Conservation (phyloP, 1,140 invertebrate species). For the Heliothis subflexa region DNA sequence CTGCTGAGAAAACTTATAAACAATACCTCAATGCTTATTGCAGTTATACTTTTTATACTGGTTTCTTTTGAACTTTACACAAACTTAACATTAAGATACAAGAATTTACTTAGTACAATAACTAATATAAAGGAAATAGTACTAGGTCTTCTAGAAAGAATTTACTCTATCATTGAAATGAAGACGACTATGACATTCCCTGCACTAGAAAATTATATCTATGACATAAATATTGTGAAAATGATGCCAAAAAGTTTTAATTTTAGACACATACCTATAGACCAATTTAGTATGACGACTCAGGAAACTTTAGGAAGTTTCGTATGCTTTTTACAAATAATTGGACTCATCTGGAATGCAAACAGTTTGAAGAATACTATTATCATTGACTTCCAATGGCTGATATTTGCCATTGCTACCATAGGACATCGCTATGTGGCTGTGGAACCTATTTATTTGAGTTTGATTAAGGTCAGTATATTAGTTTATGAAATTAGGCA, state of each 20-base stretch:
- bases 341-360: conserved; percentile 74
- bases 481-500: conserved; percentile 7
- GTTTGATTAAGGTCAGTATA: conserved; percentile 73
- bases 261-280: conserved; percentile 55
- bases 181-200: conserved; percentile 80
- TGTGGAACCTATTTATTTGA: conserved; percentile 65
- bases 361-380: conserved; percentile 72
- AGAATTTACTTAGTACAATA: conserved; percentile 73
- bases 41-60: conserved; percentile 67
- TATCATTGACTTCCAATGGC: conserved; percentile 74
- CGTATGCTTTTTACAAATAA: conserved; percentile 75
- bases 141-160: conserved; percentile 69
- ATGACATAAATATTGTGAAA: conserved; percentile 64
- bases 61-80: conserved; percentile 71
- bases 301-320: conserved; percentile 72
- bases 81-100: conserved; percentile 64
- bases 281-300: conserved; percentile 64
- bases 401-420: conserved; percentile 70
- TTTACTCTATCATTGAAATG: conserved; percentile 78
- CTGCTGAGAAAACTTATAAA: conserved; percentile 68
- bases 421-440: conserved; percentile 61
- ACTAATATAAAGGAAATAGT: conserved; percentile 71
- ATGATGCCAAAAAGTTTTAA: conserved; percentile 69
- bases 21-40: conserved; percentile 68
- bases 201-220: conserved; percentile 67